These are phyloP conservation scores for Myodes glareolus DNA, from an alignment of 2,113 vertebrate genomes.

Conservation along the genomic window DNA sequence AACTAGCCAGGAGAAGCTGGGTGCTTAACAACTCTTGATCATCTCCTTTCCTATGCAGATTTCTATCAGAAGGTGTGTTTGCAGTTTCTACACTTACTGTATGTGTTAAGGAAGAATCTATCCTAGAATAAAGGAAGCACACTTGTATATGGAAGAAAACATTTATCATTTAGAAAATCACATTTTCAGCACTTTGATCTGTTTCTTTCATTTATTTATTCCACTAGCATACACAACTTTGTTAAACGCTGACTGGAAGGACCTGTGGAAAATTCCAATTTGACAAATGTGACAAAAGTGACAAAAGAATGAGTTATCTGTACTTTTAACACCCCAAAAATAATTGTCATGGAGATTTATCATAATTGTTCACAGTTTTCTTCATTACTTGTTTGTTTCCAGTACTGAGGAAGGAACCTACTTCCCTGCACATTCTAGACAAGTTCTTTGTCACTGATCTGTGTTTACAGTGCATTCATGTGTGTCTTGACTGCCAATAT, in stretches of 20 bases:
- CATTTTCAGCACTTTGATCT: slow-evolving; percentile 5
- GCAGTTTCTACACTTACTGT: background rate
- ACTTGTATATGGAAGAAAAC: slow-evolving; percentile 17
- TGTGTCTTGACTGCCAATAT: background rate
- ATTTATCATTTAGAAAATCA: slow-evolving; percentile 51
- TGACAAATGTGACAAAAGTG: background rate
- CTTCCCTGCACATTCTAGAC: background rate
- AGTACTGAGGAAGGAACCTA: background rate
- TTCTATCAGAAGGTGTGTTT: slow-evolving; percentile 19
- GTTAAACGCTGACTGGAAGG: background rate
- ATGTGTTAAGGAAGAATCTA: background rate
- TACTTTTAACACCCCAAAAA: background rate
- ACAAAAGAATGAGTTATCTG: background rate
- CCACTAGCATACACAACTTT: slow-evolving; percentile 16
- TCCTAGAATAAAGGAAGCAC: slow-evolving; percentile 41
- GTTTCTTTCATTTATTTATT: slow-evolving; percentile 13
- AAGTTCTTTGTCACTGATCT: background rate
- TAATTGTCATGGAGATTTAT: background rate
- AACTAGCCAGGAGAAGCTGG: background rate
- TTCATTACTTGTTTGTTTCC: background rate
- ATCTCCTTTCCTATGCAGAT: background rate
- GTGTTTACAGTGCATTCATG: background rate
- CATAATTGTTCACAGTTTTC: background rate
- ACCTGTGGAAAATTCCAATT: background rate
- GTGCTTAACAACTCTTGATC: background rate